Percentiles rank a stretch among this genome's conserved stretches.
Conservation (phyloP, 2,888 invertebrate genomes). For the Epicampocera succincta region DNA sequence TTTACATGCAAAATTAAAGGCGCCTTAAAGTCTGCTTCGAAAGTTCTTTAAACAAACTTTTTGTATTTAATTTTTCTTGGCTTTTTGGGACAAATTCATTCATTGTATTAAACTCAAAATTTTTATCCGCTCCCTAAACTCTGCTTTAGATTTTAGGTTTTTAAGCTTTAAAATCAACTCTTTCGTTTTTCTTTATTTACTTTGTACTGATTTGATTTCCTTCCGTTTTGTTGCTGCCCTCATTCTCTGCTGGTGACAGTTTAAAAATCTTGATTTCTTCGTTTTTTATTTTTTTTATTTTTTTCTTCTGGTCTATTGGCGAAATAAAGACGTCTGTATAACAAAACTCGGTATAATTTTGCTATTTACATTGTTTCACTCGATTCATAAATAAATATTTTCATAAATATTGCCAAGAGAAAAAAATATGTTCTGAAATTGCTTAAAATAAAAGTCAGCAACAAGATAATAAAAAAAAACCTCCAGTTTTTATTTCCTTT, state of each 20-base stretch:
- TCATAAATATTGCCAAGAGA: conserved; percentile 39
- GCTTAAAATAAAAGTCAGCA: conserved; percentile 9
- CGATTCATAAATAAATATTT: conserved; percentile 56
- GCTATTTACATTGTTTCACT: conserved; percentile 58
- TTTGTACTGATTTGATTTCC: background rate
- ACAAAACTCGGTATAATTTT: conserved; percentile 48
- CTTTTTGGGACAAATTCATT: no score
- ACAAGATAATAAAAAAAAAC: conserved; percentile 18
- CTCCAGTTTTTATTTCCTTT: no score
- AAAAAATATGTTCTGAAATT: background rate
- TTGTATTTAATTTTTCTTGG: no score
- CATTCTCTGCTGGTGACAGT: conserved; percentile 37
- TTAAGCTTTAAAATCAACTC: no score
- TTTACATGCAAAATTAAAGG: no score
- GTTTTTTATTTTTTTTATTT: conserved; percentile 6
- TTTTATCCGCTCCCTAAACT: conserved; percentile 29
- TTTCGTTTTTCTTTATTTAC: background rate
- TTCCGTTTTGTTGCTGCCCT: background rate
- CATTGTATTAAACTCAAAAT: no score
- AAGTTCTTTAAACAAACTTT: no score
- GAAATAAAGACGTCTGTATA: conserved; percentile 6
- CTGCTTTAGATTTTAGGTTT: conserved; percentile 6
- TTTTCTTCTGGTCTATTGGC: conserved; percentile 18
- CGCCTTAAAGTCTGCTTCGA: conserved; percentile 33
- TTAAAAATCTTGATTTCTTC: conserved; percentile 36